These are phyloP conservation scores for Tragelaphus scriptus DNA, from an alignment of 2,113 vertebrate species.

Conservation along the genomic window DNA sequence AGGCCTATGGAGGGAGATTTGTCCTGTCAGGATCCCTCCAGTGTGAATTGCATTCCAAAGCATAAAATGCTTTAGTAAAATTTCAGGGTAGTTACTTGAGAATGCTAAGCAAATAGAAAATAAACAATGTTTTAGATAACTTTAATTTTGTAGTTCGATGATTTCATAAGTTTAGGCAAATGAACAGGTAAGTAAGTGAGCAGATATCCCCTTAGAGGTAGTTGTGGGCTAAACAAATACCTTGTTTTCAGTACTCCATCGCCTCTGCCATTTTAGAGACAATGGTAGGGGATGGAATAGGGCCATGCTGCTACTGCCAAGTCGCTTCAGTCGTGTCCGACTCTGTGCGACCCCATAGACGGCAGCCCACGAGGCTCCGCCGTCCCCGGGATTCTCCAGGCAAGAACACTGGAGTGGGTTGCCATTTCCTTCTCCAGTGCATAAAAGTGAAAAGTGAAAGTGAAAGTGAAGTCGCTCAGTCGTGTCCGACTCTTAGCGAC, in stretches of 20 bases:
- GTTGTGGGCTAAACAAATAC: conserved; percentile 3
- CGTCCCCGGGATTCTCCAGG: too few species aligned
- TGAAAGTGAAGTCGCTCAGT: too few species aligned
- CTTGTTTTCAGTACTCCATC: neutral
- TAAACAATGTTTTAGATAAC: neutral
- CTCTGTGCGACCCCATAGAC: too few species aligned
- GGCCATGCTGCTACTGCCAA: neutral
- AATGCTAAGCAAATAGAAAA: conserved; percentile 19
- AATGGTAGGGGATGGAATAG: neutral
- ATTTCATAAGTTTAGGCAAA: conserved; percentile 2
- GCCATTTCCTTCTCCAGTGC: too few species aligned
- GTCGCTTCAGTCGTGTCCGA: too few species aligned
- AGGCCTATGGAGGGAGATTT: neutral
- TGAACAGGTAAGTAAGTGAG: neutral
- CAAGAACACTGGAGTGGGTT: too few species aligned
- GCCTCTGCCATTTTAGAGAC: neutral
- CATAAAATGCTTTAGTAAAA: neutral
- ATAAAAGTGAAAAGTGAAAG: too few species aligned
- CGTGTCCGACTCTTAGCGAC: too few species aligned
- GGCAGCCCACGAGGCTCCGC: too few species aligned
- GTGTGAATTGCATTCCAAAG: neutral
- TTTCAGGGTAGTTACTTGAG: neutral
- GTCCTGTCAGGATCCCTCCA: neutral
- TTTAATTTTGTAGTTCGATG: neutral
- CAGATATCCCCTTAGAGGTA: neutral